Evolutionary conservation across 2,797 vertebrate genomes (phyloP).

Genomic region (Eidolon dupreanum): DNA sequence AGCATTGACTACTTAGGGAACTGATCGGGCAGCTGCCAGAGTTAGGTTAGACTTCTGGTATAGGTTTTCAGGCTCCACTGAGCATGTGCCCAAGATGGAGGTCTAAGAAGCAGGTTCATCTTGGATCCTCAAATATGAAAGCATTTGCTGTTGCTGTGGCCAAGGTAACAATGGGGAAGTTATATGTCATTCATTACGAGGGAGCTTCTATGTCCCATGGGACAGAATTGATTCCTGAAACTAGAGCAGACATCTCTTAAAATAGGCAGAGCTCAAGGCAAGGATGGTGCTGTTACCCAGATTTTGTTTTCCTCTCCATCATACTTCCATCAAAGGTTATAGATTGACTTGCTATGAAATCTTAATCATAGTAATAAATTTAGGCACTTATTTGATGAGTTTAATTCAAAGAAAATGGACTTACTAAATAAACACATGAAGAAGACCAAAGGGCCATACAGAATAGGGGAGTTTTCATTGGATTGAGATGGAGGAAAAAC

Average conservation of each 20-base stretch:
- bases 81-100: background rate
- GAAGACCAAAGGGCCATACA: background rate
- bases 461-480: background rate
- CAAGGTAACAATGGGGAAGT: background rate
- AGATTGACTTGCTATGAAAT: background rate
- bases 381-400: background rate
- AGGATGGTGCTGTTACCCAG: background rate
- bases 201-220: background rate
- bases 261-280: background rate
- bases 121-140: background rate
- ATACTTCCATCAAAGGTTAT: background rate
- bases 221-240: background rate
- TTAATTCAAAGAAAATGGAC: conserved; percentile 4
- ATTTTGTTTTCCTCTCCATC: background rate
- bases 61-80: background rate
- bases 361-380: background rate
- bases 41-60: background rate
- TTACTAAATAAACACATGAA: background rate
- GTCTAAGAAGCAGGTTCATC: background rate
- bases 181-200: background rate
- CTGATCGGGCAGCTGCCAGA: background rate
- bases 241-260: background rate
- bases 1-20: background rate
- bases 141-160: background rate
- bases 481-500: background rate